Base-by-base conservation (phyloP, 1,140 invertebrate genomes). In the Drosophila ananassae region DNA sequence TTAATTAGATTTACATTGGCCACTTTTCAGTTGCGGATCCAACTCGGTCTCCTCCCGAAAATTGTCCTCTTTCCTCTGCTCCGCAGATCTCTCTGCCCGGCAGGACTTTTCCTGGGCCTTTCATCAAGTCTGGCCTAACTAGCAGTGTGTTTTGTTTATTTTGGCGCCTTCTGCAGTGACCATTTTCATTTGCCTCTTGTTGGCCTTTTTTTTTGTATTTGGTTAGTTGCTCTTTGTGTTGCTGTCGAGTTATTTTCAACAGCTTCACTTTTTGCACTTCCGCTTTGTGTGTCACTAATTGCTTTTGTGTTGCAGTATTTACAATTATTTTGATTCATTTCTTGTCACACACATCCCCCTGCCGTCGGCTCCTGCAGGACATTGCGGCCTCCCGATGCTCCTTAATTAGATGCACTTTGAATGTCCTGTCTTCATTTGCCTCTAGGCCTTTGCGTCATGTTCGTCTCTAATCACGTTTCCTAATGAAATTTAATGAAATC, bases 291-390 rank as follows among this genome's bases (percentile, higher is more conserved):
- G 82, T 87, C 82, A 85, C 82, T 85, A 85, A 85, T 85, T 85
- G 82, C 82, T 85, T 85, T 85, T 85, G 82, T 87, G 82, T 87
- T 85, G 79, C 82, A 87, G 69, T 85, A 85, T 85, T 85, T 85
- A 85, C 82, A 85, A 85, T 85, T 85, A 83, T 85, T 87, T 85
- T 85, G 82, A 85, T 85, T 85, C 82, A 85, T 85, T 85, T 87
- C 82, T 87, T 72, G 59, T 72, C 34, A 21, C 3, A 22, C 10
- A 13, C n/a, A 17, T 17, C 5, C 17, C 0, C 6, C 34, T 30
- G 8, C 13, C 7, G 0, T 22, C 22, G 17, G 34, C 37, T 1
- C 46, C 50, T 17, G n/a, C 41, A 13, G 41, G 13, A 41, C 8
- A n/a, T 5, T 41, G 12, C 12, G 39, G 28, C 17, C 37, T 13